Conservation (phyloP, 2,797 vertebrate species). For the Alauda arvensis region DNA sequence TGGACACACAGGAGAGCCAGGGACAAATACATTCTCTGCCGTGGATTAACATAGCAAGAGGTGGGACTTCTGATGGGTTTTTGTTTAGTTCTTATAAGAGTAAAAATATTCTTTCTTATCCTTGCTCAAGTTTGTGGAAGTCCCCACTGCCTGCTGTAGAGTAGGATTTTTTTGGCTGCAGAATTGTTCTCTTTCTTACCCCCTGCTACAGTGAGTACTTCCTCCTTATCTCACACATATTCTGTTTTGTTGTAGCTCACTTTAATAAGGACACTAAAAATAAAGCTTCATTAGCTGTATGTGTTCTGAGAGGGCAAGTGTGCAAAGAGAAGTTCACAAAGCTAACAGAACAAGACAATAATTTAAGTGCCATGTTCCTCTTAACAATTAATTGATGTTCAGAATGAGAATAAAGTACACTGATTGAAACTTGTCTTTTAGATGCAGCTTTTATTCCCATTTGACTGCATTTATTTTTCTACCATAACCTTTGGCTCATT, state of each 20-base stretch:
- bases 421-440: slow-evolving; percentile 30
- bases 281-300: neutral
- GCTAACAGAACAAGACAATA: neutral
- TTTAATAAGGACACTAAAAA: neutral
- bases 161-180: neutral
- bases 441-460: slow-evolving; percentile 17
- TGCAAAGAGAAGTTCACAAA: slow-evolving; percentile 22
- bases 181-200: neutral
- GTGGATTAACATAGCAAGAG: neutral
- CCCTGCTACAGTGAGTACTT: neutral
- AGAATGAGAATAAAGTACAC: neutral
- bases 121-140: neutral
- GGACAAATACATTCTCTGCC: neutral
- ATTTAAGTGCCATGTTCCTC: neutral
- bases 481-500: slow-evolving; percentile 37
- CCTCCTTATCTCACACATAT: neutral
- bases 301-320: neutral
- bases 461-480: slow-evolving; percentile 47
- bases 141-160: neutral
- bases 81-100: neutral
- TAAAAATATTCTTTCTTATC: neutral
- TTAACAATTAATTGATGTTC: slow-evolving; percentile 22
- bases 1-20: neutral
- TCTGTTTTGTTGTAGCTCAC: neutral
- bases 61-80: neutral